Conservation (phyloP, 92 coral and sea anemone species). For the Bergia sp. region DNA sequence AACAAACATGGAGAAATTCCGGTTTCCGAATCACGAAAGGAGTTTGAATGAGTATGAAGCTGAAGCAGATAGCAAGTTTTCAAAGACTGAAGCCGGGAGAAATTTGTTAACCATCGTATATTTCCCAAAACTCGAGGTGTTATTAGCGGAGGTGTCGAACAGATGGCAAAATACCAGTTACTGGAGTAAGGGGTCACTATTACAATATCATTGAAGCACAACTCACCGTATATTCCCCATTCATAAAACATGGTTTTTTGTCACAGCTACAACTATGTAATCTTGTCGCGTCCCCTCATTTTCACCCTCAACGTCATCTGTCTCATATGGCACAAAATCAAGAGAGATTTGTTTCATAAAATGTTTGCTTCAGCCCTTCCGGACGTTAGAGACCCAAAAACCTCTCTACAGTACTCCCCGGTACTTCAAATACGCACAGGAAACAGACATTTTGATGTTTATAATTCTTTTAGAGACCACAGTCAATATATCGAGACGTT, state of each 20-base stretch:
- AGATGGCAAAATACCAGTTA: conserved; percentile 31
- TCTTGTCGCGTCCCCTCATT: neutral
- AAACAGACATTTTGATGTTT: neutral
- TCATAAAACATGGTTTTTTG: conserved; percentile 9
- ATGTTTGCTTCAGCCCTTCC: conserved; percentile 23
- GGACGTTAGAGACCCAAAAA: neutral
- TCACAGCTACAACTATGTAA: neutral
- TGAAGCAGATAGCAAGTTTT: conserved; percentile 27
- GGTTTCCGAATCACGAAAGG: conserved; percentile 34
- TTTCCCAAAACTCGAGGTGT: neutral
- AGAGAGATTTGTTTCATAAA: conserved; percentile 3
- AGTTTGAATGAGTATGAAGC: neutral
- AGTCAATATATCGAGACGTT: neutral
- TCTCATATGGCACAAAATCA: conserved; percentile 11
- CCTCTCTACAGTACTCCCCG: neutral
- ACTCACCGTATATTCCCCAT: conserved; percentile 37
- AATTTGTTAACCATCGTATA: neutral
- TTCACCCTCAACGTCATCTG: neutral
- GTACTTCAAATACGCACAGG: neutral
- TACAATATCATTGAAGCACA: neutral
- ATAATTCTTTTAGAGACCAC: conserved; percentile 21
- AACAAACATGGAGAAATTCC: conserved; percentile 18
- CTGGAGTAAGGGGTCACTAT: neutral
- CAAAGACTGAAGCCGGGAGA: conserved; percentile 2
- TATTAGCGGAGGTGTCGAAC: neutral